Evolutionary conservation across 1,140 invertebrate species (phyloP).

Genomic region (Coboldia fuscipes): DNA sequence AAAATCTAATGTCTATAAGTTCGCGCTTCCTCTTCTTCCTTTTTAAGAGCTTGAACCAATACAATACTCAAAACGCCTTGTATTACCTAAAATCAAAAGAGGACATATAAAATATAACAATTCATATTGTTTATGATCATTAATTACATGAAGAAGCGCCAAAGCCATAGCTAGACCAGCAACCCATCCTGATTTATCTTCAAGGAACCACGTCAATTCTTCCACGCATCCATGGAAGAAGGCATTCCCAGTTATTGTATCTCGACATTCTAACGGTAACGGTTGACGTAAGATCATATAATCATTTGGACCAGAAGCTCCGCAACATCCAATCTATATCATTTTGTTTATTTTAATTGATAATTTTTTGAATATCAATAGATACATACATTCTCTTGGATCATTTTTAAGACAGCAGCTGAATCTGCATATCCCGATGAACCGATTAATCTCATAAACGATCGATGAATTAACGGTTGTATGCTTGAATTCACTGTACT

Average conservation of each 20-base stretch:
- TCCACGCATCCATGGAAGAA: slow-evolving; percentile 72
- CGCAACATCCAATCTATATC: slow-evolving; percentile 61
- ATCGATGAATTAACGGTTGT: slow-evolving; percentile 45
- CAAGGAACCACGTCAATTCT: slow-evolving; percentile 64
- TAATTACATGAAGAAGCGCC: slow-evolving; percentile 48
- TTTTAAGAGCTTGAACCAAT: slow-evolving; percentile 43
- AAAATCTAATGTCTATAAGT: slow-evolving; percentile 22
- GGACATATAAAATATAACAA: slow-evolving; percentile 6
- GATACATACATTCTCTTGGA: slow-evolving; percentile 56
- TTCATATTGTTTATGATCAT: slow-evolving; percentile 1
- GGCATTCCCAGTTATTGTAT: slow-evolving; percentile 69
- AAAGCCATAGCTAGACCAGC: slow-evolving; percentile 50
- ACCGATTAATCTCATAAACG: slow-evolving; percentile 46
- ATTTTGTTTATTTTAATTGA: not conserved
- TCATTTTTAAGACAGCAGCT: slow-evolving; percentile 41
- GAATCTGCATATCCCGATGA: slow-evolving; percentile 33
- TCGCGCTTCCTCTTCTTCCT: slow-evolving; percentile 39
- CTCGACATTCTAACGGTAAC: slow-evolving; percentile 56
- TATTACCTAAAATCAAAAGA: slow-evolving; percentile 29
- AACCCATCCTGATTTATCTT: slow-evolving; percentile 63
- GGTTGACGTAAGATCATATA: slow-evolving; percentile 53
- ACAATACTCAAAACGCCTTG: slow-evolving; percentile 40
- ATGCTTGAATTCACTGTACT: slow-evolving; percentile 56
- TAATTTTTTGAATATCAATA: not conserved
- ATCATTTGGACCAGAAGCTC: slow-evolving; percentile 58